Evolutionary conservation across 1,140 invertebrate species (phyloP), one percentile per base, ranked within the genome.

Genomic region (Anastrepha obliqua): DNA sequence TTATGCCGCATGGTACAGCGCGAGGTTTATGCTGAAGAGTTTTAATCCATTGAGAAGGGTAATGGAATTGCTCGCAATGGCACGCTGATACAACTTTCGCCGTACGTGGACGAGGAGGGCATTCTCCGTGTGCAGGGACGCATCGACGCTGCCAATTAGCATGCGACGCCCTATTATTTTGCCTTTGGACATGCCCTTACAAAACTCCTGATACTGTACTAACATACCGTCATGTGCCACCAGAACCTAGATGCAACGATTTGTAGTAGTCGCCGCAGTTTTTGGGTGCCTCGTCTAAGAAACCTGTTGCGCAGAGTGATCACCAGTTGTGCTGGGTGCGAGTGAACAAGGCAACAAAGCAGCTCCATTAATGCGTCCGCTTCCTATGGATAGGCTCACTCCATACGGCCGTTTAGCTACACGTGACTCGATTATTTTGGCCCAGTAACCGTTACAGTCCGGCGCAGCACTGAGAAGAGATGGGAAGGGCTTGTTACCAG

Each of bases 391-490:
- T 9, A 55, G 51, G 1, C 51, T 55, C 9, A 55, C 51, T 55
- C 51, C 51, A 9, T 55, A n/a, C 44, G 9, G 15, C 67, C 87
- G 39, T 87, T 87, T 42, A 60, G 42, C 3, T 87, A 87, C 29
- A 78, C 67, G 29, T 2, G 87, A 6, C 29, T 87, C 5, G 65
- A 87, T n/a, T 62, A 60, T 8, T 86, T 29, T 62, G 85, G 85
- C 8, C 85, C 85, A 6, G 9, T 87, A 9, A 67, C n/a, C 5
- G 78, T 85, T 3, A 85, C 60, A 2, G 70, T 88, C 62, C 20
- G 55, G 13, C 13, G 87, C 5, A 59, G 81, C 8, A 29, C 39
- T 6, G 87, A 88, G 42, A 88, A 89, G n/a, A 62, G 86, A 67
- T 88, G 62, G 86, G 47, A 29, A 29, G 29, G 29, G 13, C 5